These are phyloP conservation scores for Progne subis DNA, from an alignment of 2,113 vertebrate species.

Conservation along the genomic window DNA sequence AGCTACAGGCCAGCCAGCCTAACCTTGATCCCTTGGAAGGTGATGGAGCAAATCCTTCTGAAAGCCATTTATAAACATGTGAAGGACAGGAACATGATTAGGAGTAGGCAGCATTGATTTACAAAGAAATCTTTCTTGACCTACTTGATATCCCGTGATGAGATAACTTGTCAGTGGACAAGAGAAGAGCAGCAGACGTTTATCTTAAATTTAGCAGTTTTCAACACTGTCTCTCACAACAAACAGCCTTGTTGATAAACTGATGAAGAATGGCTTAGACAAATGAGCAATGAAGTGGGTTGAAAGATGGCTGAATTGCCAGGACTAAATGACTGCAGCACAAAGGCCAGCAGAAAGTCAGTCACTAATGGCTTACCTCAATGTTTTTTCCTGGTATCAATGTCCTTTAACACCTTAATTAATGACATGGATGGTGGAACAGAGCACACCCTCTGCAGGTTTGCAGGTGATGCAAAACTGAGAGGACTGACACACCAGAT, in stretches of 20 bases:
- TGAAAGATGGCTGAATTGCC: neutral
- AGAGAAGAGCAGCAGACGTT: neutral
- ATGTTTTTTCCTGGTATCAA: neutral
- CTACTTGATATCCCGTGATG: neutral
- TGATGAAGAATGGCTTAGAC: neutral
- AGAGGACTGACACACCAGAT: neutral
- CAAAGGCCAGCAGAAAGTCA: neutral
- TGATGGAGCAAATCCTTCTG: neutral
- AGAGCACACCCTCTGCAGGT: neutral
- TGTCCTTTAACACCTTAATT: neutral
- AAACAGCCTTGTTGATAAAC: neutral
- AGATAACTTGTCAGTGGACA: neutral
- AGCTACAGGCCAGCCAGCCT: neutral
- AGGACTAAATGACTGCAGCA: neutral
- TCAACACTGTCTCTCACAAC: neutral
- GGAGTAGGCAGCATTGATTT: neutral
- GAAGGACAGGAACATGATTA: neutral
- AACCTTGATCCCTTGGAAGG: neutral
- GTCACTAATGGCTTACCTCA: neutral
- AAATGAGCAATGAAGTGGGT: neutral
- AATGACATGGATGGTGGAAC: neutral
- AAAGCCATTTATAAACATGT: neutral
- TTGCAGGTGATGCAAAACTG: neutral
- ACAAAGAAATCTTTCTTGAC: neutral
- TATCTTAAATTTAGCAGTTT: neutral